Conservation (phyloP, 2,797 vertebrate species). For the Gymnothorax javanicus region DNA sequence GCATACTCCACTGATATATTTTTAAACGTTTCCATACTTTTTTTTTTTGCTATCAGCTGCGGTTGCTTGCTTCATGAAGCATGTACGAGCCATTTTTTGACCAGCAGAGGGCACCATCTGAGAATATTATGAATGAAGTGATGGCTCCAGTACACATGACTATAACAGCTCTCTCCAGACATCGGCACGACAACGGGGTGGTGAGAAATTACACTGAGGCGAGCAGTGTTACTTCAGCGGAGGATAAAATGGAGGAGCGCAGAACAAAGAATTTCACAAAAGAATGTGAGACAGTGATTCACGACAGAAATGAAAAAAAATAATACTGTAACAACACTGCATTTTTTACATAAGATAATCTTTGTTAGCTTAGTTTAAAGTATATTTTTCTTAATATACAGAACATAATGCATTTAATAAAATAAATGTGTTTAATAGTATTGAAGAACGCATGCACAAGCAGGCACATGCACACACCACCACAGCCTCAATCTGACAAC, state of each 20-base stretch:
- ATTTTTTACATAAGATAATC: neutral
- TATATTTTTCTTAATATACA: neutral
- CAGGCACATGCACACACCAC: neutral
- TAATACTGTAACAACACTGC: neutral
- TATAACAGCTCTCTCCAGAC: neutral
- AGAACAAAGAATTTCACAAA: neutral
- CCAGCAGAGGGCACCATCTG: slow-evolving; percentile 25
- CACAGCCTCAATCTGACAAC: neutral
- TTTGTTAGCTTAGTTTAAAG: neutral
- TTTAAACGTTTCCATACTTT: too few species aligned
- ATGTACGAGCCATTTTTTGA: neutral
- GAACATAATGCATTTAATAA: neutral
- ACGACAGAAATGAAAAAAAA: neutral
- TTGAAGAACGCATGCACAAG: neutral
- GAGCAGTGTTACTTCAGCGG: neutral
- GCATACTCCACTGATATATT: too few species aligned
- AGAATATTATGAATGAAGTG: neutral
- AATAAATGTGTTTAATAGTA: neutral
- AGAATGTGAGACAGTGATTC: neutral
- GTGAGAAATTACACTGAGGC: neutral
- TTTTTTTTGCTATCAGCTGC: too few species aligned
- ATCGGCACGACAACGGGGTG: neutral
- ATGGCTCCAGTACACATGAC: neutral
- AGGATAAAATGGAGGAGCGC: neutral
- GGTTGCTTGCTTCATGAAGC: neutral